phyloP scores from a whole-genome alignment of 2,797 vertebrate species.

The Triplophysa bombifrons region DNA sequence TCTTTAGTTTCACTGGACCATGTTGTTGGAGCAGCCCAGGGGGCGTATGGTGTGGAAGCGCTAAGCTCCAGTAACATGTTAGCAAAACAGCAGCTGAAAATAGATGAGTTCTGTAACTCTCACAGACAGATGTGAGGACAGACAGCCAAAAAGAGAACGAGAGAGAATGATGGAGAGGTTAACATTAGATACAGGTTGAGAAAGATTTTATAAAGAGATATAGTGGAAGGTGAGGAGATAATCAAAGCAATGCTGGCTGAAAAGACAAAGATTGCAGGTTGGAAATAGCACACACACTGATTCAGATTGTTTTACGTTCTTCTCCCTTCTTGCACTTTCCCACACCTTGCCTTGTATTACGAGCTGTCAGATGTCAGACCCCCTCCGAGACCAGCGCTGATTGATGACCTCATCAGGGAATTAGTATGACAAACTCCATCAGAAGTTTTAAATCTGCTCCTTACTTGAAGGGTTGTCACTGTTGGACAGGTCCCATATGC shows the following conservation, averaged over 20 bases:
- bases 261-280: background rate
- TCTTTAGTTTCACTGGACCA: constrained; percentile 71
- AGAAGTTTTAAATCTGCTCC: constrained; percentile 56
- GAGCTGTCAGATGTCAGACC: constrained; percentile 67
- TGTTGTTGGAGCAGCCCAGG: constrained; percentile 56
- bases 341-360: constrained; percentile 58
- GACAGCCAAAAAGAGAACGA: constrained; percentile 47
- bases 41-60: constrained; percentile 44
- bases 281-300: constrained; percentile 27
- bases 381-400: constrained; percentile 59
- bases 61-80: constrained; percentile 71
- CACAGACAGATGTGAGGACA: constrained; percentile 75
- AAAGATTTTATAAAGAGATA: constrained; percentile 27
- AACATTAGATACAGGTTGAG: constrained; percentile 18
- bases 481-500: constrained; percentile 20
- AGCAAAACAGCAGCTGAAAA: constrained; percentile 73
- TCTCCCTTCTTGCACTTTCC: constrained; percentile 41
- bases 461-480: constrained; percentile 42
- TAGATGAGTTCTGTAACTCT: constrained; percentile 72
- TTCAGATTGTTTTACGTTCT: constrained; percentile 54
- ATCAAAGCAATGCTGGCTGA: constrained; percentile 11
- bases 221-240: constrained; percentile 41
- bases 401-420: constrained; percentile 79
- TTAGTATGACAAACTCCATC: constrained; percentile 70
- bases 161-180: constrained; percentile 40